phyloP scores from a whole-genome alignment of 2,113 vertebrate genomes.

The Malurus cyaneus region DNA sequence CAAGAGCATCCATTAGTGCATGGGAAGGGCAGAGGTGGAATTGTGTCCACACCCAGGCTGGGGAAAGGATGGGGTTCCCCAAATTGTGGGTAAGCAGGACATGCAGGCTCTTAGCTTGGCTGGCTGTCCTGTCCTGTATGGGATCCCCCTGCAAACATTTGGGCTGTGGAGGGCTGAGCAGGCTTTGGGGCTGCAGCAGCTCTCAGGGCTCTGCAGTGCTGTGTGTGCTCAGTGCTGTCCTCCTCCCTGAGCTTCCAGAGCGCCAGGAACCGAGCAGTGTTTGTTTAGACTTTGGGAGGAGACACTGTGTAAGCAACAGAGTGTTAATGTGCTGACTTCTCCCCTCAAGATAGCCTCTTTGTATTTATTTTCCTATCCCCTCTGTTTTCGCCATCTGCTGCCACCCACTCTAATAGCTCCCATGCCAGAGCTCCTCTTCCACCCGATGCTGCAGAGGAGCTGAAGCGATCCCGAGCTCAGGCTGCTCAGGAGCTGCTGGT shows the following conservation, averaged over 20 bases:
- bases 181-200: not conserved
- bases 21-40: not conserved
- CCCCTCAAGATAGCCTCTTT: slow-evolving; percentile 63
- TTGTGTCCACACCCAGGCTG: not conserved
- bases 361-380: slow-evolving; percentile 65
- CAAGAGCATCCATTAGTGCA: not conserved
- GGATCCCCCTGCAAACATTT: not conserved
- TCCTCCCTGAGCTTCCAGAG: accelerated
- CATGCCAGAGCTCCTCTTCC: slow-evolving; percentile 51
- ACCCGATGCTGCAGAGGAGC: not conserved
- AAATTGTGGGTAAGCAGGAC: not conserved
- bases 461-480: not conserved
- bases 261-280: not conserved
- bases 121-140: not conserved
- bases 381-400: slow-evolving; percentile 66
- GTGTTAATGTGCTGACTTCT: slow-evolving; percentile 52
- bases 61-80: not conserved
- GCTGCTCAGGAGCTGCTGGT: not conserved
- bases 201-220: not conserved
- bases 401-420: slow-evolving; percentile 54
- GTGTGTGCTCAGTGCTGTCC: not conserved
- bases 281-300: slow-evolving; percentile 30
- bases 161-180: accelerated
- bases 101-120: not conserved
- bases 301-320: slow-evolving; percentile 47